Base-by-base conservation (phyloP, 2,888 invertebrate genomes). In the Thera obeliscata region DNA sequence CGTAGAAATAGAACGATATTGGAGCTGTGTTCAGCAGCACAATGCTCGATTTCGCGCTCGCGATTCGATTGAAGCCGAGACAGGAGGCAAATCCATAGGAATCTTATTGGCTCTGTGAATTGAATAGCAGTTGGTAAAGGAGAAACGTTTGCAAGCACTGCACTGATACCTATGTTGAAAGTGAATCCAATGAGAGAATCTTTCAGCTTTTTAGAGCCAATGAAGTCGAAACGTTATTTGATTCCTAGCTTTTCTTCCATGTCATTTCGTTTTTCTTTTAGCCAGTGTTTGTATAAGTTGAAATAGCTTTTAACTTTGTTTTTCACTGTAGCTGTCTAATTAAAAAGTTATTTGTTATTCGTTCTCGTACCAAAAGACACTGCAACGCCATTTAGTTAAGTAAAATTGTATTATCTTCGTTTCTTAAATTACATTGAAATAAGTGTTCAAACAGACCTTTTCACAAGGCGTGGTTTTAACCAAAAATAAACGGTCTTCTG, bases 211-310 rank as follows among this genome's bases (percentile, higher is more conserved):
- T 46, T 9, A 43, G 8, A 43, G 43, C 9, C 9, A 9, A 43
- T 43, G 7, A 7, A 6, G 2, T 54, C 36, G 9, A 22, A 22
- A 12, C 46, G 3, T 58, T 36, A 35, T 64, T 43, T 54, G 22
- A 54, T 61, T 58, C 22, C 50, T 61, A 50, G 33, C 33, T 43
- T 61, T 35, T 56, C 35, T 61, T 55, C 2, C 2, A 9, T 64
- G 46, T 55, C 54, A 50, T 61, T 64, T 54, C 61, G 61, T 64
- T 65, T 61, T 58, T 65, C 58, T 61, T 60, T 64, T 57, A 62
- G 66, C 65, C 65, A 66, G 60, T 70, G 67, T 66, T 69, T 71
- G 70, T 70, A 66, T 64, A 70, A 70, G 63, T 73, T 68, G 71
- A 62, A 64, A 46, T 57, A 69, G 67, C 74, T 75, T 72, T 68